Evolutionary conservation across 2,113 vertebrate genomes (phyloP).

Genomic region (Campylomormyrus tamandua): DNA sequence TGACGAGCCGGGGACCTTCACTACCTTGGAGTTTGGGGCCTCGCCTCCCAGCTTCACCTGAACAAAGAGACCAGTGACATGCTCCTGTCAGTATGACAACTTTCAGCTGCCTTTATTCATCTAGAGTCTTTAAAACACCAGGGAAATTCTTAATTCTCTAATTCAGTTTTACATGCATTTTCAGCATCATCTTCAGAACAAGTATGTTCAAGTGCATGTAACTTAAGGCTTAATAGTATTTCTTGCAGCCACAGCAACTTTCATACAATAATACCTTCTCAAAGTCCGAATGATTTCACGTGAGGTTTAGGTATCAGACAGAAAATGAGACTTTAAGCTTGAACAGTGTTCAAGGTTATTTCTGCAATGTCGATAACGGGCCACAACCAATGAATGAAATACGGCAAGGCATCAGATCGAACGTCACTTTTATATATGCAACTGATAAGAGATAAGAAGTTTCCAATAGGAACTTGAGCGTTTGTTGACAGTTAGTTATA

Average conservation of each 20-base stretch:
- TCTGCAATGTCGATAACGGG: not conserved
- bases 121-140: not conserved
- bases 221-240: not conserved
- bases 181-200: not conserved
- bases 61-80: constrained; percentile 26
- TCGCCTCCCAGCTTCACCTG: constrained; percentile 86
- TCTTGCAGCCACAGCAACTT: not conserved
- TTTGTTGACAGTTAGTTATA: not conserved
- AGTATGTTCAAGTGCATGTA: not conserved
- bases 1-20: constrained; percentile 63
- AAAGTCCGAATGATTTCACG: not conserved
- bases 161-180: not conserved
- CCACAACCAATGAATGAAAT: not conserved
- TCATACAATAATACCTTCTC: not conserved
- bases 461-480: not conserved
- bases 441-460: not conserved
- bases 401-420: not conserved
- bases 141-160: not conserved
- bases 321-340: not conserved
- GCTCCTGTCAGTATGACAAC: not conserved
- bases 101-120: not conserved
- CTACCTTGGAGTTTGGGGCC: constrained; percentile 89
- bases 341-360: not conserved
- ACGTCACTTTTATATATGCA: not conserved
- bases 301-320: not conserved